Conservation (phyloP, 2,113 vertebrate genomes). For the Gallinago paraguaiae region DNA sequence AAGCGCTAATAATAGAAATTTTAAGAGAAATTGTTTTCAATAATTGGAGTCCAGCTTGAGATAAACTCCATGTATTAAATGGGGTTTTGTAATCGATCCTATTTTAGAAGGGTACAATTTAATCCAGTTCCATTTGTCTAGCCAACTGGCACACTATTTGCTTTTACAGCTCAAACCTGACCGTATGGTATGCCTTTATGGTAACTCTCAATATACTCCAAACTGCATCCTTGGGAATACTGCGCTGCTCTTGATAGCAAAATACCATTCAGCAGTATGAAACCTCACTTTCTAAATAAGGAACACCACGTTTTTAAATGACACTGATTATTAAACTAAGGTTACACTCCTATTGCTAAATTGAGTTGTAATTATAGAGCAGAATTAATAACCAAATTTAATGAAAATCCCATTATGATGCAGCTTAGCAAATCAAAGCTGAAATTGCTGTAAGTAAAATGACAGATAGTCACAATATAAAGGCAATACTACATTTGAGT, state of each 20-base stretch:
- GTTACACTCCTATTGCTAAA: conserved; percentile 17
- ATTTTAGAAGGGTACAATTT: background rate
- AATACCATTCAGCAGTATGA: background rate
- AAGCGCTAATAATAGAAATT: background rate
- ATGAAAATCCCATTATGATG: conserved; percentile 40
- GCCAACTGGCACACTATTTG: background rate
- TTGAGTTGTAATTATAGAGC: conserved; percentile 41
- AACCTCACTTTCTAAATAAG: conserved; percentile 24
- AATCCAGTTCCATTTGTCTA: background rate
- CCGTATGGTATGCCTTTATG: background rate
- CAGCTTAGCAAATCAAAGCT: conserved; percentile 30
- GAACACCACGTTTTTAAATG: conserved; percentile 4
- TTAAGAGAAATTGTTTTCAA: background rate
- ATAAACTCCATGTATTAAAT: background rate
- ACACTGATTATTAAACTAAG: conserved; percentile 33
- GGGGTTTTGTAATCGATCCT: background rate
- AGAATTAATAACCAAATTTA: conserved; percentile 56
- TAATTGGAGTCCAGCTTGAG: background rate
- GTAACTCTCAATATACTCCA: background rate
- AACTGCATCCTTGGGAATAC: conserved; percentile 26
- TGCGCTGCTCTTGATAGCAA: background rate
- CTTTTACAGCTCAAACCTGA: conserved; percentile 3
- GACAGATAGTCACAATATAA: background rate
- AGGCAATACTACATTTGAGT: background rate
- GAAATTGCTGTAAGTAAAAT: conserved; percentile 3